A percentile compares a stretch with the other conserved stretches of the same genome.
phyloP scores from a whole-genome alignment of 2,797 vertebrate species.

The Phrynocephalus forsythii region DNA sequence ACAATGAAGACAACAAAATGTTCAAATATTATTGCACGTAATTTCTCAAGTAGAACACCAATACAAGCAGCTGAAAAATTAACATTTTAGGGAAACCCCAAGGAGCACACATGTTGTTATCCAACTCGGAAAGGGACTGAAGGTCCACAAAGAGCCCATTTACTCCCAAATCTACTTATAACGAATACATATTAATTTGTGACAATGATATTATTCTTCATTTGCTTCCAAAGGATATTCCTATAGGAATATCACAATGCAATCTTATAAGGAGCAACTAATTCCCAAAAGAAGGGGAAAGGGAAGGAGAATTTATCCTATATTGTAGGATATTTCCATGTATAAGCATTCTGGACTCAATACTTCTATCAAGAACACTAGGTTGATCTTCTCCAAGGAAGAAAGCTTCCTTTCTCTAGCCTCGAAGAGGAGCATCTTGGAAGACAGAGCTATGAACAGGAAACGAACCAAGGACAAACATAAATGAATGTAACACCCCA shows the following conservation, averaged over 20 bases:
- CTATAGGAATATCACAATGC: background rate
- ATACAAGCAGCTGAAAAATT: background rate
- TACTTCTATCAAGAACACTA: background rate
- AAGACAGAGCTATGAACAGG: background rate
- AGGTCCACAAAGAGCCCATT: background rate
- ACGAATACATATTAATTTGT: background rate
- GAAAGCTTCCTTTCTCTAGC: background rate
- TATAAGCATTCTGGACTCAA: background rate
- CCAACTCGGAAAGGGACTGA: background rate
- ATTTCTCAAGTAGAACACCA: background rate
- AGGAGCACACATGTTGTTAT: background rate
- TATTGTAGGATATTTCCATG: background rate
- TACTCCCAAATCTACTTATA: background rate
- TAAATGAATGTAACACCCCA: background rate
- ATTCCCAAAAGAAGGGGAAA: background rate
- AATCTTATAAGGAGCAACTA: background rate
- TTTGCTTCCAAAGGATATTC: background rate
- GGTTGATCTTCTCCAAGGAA: background rate
- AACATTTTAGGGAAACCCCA: background rate
- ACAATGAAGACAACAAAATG: constrained; percentile 64
- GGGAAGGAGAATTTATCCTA: no score
- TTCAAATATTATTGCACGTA: background rate
- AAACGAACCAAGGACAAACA: background rate
- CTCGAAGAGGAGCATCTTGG: background rate
- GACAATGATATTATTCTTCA: background rate